Evolutionary conservation across 2,113 vertebrate genomes (phyloP).

Genomic region (Oenanthe melanoleuca): DNA sequence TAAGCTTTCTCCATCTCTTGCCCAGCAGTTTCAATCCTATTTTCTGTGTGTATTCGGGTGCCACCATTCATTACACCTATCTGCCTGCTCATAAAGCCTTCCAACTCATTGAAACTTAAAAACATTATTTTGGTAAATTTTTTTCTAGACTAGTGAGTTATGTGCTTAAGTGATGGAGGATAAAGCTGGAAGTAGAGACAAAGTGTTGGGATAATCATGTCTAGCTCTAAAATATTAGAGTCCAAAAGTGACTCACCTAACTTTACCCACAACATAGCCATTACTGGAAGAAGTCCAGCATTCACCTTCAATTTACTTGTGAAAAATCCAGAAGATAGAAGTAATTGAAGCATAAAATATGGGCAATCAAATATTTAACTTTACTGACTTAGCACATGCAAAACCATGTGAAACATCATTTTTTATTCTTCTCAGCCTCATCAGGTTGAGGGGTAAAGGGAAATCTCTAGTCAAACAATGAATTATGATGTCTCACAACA

Average conservation of each 20-base stretch:
- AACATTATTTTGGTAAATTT: background rate
- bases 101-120: background rate
- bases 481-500: background rate
- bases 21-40: accelerated
- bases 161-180: background rate
- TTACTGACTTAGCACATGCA: background rate
- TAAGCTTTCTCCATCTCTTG: background rate
- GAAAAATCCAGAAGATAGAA: background rate
- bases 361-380: background rate
- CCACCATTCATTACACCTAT: background rate
- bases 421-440: background rate
- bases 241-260: background rate
- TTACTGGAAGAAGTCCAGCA: background rate
- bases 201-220: background rate
- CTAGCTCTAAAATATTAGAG: background rate
- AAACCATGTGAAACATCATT: background rate
- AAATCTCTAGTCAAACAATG: background rate
- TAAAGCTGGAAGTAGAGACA: background rate
- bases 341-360: background rate
- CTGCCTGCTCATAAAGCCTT: background rate
- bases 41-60: background rate
- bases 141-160: background rate
- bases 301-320: background rate
- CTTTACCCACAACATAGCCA: background rate
- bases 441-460: background rate